Base-by-base conservation (phyloP, 2,113 vertebrate genomes). In the Cinclus cinclus region DNA sequence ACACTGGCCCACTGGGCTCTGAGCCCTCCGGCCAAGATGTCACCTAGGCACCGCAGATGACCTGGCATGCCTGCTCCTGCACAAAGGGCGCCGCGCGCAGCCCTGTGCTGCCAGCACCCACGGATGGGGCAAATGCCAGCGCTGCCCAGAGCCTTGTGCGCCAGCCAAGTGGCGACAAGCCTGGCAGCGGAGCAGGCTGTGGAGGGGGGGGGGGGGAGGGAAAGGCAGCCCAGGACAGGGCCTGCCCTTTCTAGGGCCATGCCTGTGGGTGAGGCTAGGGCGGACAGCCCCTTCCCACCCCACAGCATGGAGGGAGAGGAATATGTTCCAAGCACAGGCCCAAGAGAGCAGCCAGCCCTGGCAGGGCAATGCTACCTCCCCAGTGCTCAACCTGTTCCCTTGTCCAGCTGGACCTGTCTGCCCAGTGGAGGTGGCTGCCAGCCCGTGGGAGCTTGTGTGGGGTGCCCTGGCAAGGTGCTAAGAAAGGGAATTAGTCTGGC, bases 401-500 rank as follows among this genome's bases (percentile, higher is more conserved):
- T 53, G 90, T 41, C 80, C 19, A 6, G 39, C 68, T 71, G 87
- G 62, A 63, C 58, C 62, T 1, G 23, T 20, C 86, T 81, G 82
- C 82, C 79, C 56, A 8, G 64, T 4, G 0, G 74, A 77, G 64
- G 89, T 60, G 87, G 76, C 80, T 77, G 87, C 58, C 87, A 89
- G 94, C 92, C 87, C 15, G 1, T 30, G 84, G 87, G 73, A 86
- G 42, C 64, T 87, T 3, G 2, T 33, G 86, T 50, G 37, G 81
- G 84, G 55, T 81, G 87, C 77, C 82, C 87, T 96, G 92, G 90
- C 77, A 49, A 67, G 77, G 80, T 0, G 4, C 77, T 94, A 42
- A 62, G 84, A 63, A 39, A 24, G 81, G 84, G 92, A 91, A 87
- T 91, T 89, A 83, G 84, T 33, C 92, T 91, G 90, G 87, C 64